phyloP scores from a whole-genome alignment of 2,888 invertebrate species.

The Andrena fulva region DNA sequence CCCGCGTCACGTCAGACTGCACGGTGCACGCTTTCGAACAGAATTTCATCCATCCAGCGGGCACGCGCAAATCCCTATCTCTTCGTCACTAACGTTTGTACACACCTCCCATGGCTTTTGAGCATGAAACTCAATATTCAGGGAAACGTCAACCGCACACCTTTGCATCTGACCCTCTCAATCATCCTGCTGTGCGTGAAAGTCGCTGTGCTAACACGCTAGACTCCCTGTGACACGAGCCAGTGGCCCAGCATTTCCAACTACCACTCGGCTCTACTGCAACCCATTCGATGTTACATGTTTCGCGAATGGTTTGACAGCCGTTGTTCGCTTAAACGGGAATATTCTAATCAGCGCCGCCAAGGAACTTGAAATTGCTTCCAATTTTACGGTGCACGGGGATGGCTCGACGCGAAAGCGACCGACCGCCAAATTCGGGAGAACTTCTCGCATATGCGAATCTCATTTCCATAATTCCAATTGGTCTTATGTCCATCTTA shows the following conservation, averaged over 20 bases:
- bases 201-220: slow-evolving; percentile 37
- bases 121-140: slow-evolving; percentile 40
- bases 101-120: slow-evolving; percentile 15
- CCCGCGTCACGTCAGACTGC: neutral
- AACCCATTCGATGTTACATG: slow-evolving; percentile 24
- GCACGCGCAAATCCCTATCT: neutral
- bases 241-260: slow-evolving; percentile 12
- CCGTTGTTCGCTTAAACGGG: slow-evolving; percentile 17
- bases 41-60: neutral
- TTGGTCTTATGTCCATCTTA: neutral
- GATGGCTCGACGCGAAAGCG: no score
- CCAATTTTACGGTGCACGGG: no score
- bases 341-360: neutral
- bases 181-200: slow-evolving; percentile 45
- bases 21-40: neutral
- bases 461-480: neutral
- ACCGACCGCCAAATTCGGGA: no score
- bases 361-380: neutral
- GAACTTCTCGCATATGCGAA: neutral
- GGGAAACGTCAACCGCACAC: slow-evolving; percentile 47
- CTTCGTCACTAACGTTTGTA: slow-evolving; percentile 29
- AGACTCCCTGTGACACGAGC: slow-evolving; percentile 1
- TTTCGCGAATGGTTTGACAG: slow-evolving; percentile 8
- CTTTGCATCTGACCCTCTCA: slow-evolving; percentile 54
- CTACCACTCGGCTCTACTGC: slow-evolving; percentile 13